Percentiles rank a stretch among this genome's conserved stretches.
Evolutionary conservation across 2,888 invertebrate genomes (phyloP).

Genomic region (Ceramica pisi): DNA sequence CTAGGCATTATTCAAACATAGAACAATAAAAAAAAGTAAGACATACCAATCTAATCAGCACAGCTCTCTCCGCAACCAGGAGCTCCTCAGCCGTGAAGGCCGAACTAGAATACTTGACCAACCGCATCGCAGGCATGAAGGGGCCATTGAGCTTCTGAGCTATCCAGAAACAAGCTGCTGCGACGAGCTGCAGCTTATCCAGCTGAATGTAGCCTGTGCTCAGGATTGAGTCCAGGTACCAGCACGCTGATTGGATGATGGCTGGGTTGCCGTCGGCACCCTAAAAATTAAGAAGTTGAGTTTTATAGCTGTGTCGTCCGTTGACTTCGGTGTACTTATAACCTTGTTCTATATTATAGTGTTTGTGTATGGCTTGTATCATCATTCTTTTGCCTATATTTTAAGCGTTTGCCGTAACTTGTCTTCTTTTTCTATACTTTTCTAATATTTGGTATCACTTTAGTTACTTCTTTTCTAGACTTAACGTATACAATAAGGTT

Average conservation of each 20-base stretch:
- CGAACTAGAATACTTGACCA: constrained; percentile 73
- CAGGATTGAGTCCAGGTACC: constrained; percentile 82
- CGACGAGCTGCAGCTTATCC: constrained; percentile 78
- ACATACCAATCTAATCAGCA: constrained; percentile 78
- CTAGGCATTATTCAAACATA: background rate
- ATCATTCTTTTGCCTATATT: no score
- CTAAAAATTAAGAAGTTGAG: constrained; percentile 58
- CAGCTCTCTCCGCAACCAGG: constrained; percentile 74
- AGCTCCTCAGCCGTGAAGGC: constrained; percentile 74
- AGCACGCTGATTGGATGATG: constrained; percentile 78
- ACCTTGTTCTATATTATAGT: no score
- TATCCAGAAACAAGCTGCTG: constrained; percentile 85
- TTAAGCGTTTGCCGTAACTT: no score
- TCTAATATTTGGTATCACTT: no score
- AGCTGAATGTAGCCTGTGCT: constrained; percentile 67
- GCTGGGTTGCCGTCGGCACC: constrained; percentile 78
- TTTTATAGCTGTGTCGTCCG: background rate
- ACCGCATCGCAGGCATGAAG: constrained; percentile 64
- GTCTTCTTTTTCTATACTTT: no score
- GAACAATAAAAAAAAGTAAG: constrained; percentile 12
- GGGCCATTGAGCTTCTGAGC: constrained; percentile 80
- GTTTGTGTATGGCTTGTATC: no score
- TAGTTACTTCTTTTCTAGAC: no score
- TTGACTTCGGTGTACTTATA: no score
- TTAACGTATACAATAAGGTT: no score